Percentiles rank a stretch among this genome's conserved stretches.
Conservation (phyloP, 1,140 invertebrate species). For the Drosophila nasuta region DNA sequence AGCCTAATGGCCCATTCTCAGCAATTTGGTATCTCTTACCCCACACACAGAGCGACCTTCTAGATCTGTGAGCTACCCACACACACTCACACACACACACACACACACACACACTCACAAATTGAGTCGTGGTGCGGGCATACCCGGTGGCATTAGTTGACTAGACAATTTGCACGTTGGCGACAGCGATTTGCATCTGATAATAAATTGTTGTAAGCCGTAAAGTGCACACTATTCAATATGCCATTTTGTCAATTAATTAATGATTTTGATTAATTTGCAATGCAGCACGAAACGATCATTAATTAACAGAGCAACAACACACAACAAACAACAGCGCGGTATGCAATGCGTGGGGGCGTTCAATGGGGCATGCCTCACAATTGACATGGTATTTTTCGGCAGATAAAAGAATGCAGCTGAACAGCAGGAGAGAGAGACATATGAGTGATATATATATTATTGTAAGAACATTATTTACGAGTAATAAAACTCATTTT, state of each 20-base stretch:
- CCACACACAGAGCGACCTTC: constrained; percentile 65
- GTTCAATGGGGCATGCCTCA: constrained; percentile 8
- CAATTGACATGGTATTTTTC: background rate
- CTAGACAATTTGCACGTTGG: constrained; percentile 73
- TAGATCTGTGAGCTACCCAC: constrained; percentile 53
- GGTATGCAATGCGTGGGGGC: constrained; percentile 24
- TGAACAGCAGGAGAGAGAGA: background rate
- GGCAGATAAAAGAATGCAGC: background rate
- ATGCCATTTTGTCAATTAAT: constrained; percentile 79
- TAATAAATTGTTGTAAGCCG: constrained; percentile 66
- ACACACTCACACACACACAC: background rate
- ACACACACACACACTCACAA: constrained; percentile 40
- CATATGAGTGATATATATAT: background rate
- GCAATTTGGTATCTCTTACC: constrained; percentile 26
- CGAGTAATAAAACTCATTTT: background rate
- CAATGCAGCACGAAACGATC: constrained; percentile 57
- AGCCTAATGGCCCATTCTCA: constrained; percentile 32
- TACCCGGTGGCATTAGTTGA: constrained; percentile 49
- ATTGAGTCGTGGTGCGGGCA: constrained; percentile 19
- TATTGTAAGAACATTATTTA: background rate
- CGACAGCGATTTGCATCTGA: constrained; percentile 73
- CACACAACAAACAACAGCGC: constrained; percentile 37
- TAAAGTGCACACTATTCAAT: constrained; percentile 75
- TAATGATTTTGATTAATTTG: constrained; percentile 74
- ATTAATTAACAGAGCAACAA: constrained; percentile 51